Conservation (phyloP, 2,113 vertebrate genomes). For the Corythornis cristatus region DNA sequence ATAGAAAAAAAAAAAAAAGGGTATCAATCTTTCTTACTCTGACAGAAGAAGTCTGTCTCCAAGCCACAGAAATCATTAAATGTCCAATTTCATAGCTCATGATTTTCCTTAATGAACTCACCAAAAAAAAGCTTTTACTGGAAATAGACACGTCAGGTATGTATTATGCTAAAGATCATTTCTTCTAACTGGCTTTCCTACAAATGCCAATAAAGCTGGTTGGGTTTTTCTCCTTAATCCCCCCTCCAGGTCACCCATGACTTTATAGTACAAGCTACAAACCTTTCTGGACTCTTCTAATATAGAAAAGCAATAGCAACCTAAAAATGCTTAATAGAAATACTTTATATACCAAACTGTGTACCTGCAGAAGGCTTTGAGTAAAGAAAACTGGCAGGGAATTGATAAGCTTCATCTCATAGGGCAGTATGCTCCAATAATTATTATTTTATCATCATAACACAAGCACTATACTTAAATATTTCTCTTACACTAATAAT, state of each 20-base stretch:
- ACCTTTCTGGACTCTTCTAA: background rate
- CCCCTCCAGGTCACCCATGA: background rate
- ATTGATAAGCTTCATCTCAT: background rate
- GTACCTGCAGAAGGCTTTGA: background rate
- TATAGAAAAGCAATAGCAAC: background rate
- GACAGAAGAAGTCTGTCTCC: background rate
- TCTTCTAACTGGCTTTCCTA: background rate
- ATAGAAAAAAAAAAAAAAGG: background rate
- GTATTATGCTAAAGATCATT: background rate
- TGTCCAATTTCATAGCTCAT: background rate
- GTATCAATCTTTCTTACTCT: background rate
- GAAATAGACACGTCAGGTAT: background rate
- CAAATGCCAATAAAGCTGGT: background rate
- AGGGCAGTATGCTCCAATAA: background rate
- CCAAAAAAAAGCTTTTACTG: background rate
- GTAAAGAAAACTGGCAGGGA: background rate
- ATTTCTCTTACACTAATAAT: background rate
- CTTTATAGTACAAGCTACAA: background rate
- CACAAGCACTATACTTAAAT: background rate
- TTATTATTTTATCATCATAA: background rate
- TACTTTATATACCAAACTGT: background rate
- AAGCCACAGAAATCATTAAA: background rate
- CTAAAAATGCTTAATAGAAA: background rate
- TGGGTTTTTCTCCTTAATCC: background rate
- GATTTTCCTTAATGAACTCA: background rate